Evolutionary conservation across 2,888 invertebrate genomes (phyloP), one percentile per base, ranked within the genome.

Genomic region (Cephus pygmeus): DNA sequence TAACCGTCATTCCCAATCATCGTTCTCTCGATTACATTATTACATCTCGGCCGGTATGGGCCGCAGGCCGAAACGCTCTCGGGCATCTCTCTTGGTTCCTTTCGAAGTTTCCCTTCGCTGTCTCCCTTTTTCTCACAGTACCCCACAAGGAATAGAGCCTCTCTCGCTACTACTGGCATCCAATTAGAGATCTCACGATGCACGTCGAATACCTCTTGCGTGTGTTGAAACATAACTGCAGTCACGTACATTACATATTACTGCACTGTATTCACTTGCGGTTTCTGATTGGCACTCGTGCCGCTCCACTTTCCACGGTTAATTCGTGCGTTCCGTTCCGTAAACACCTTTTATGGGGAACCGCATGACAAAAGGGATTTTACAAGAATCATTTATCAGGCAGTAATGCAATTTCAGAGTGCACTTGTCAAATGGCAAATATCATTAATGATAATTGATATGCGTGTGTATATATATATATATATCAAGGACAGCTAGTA

Each of bases 271-370:
- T 23, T 56, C 23, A 56, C 56, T 56, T 56, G 56, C 56, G 56
- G 71, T 71, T 71, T 71, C 71, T 71, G 34, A 71, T 71, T 71
- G 34, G 71, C 31, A 31, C 71, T 31, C 71, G 71, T 34, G 31
- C 33, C 33, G 71, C 71, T 71, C 71, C 71, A 34, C 71, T 71
- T 71, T 71, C 71, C 71, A 71, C 71, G 71, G 31, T 71, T 71
- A 31, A 33, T 71, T 71, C 71, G 71, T 34, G 71, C 71, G 15
- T 31, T 15, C 33, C 23, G 71, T 34, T 31, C 23, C 34, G 71
- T 23, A 71, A 71, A 71, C 71, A 34, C 71, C 71, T 33, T 71
- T 71, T 23, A 34, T 34, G 71, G 71, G n/a, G 33, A 71, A 23
- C 23, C 56, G 56, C 23, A 56, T 56, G 56, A 56, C 56, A 56